Conservation (phyloP, 2,113 vertebrate genomes). For the Sciurus niger region DNA sequence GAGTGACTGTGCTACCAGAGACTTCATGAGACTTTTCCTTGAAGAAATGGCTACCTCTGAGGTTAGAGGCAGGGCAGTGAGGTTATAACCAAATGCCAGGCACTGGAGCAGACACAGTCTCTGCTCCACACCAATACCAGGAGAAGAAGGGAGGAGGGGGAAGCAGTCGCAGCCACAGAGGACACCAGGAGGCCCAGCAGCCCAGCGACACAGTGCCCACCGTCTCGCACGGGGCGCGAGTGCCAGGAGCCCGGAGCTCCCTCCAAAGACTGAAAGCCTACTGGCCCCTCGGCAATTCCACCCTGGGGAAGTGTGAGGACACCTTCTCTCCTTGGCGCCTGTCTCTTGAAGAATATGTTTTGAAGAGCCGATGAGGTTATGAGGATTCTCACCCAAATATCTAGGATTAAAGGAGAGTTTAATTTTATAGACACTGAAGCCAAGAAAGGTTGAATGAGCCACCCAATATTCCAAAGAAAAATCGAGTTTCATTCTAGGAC, state of each 20-base stretch:
- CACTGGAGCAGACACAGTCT: background rate
- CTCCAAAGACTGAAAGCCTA: too few species aligned
- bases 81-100: background rate
- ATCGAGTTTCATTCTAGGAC: background rate
- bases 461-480: background rate
- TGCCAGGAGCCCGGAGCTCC: background rate
- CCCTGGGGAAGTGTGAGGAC: background rate
- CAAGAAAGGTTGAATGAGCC: background rate
- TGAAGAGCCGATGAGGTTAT: background rate
- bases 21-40: background rate
- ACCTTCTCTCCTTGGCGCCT: background rate
- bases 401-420: background rate
- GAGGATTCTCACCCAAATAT: background rate
- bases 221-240: background rate
- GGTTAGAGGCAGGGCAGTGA: background rate
- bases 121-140: too few species aligned
- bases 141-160: background rate
- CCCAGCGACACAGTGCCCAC: background rate
- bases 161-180: background rate
- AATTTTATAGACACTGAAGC: background rate
- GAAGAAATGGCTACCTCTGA: background rate
- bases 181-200: background rate
- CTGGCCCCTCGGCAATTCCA: too few species aligned
- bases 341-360: constrained; percentile 27
- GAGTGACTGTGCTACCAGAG: background rate